A percentile compares a stretch with the other conserved stretches of the same genome.
Conservation (phyloP, 2,888 invertebrate genomes). For the Harpagoxenus sublaevis region DNA sequence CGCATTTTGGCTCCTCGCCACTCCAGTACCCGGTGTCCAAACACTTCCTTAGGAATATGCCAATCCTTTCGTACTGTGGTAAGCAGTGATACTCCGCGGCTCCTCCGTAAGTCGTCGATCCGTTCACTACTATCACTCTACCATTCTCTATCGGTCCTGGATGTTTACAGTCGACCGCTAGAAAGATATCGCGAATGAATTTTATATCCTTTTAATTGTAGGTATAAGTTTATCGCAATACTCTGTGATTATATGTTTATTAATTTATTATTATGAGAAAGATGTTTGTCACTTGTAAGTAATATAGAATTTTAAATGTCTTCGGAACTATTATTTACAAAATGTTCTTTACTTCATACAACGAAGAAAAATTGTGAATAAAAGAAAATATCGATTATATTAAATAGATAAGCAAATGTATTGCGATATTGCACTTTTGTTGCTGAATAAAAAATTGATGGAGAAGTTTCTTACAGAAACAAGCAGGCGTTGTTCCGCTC, state of each 20-base stretch:
- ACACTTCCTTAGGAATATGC: conserved; percentile 94
- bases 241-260: neutral
- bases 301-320: neutral
- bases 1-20: conserved; percentile 94
- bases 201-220: neutral
- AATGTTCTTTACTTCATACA: neutral
- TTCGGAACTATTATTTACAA: neutral
- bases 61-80: conserved; percentile 93
- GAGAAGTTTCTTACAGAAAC: conserved; percentile 90
- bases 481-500: conserved; percentile 93
- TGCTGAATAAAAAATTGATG: conserved; percentile 24
- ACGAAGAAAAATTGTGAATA: neutral
- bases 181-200: conserved; percentile 69
- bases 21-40: conserved; percentile 95
- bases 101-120: conserved; percentile 93
- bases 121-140: conserved; percentile 94
- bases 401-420: neutral
- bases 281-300: neutral
- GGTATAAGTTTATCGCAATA: neutral
- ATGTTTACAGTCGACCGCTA: conserved; percentile 94
- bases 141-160: conserved; percentile 94
- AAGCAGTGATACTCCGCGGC: conserved; percentile 96
- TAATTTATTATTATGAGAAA: conserved; percentile 3
- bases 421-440: neutral
- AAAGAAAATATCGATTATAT: conserved; percentile 10